phyloP scores from a whole-genome alignment of 2,797 vertebrate genomes.

The Pipistrellus nathusii region DNA sequence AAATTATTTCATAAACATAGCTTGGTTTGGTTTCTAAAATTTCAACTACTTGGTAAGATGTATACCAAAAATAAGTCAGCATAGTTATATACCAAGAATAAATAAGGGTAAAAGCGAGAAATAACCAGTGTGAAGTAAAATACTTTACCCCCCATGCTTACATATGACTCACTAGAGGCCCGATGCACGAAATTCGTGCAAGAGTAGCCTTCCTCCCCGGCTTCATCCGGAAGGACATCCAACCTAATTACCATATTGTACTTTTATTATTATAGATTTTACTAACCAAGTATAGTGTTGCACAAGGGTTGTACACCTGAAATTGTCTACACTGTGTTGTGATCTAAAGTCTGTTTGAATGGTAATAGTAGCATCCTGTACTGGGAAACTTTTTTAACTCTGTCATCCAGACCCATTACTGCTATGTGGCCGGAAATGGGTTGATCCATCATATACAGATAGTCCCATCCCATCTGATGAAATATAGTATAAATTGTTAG shows the following conservation, averaged over 20 bases:
- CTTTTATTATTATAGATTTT: background rate
- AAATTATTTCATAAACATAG: slow-evolving; percentile 51
- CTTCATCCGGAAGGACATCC: too few species aligned
- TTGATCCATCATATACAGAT: background rate
- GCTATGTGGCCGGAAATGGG: background rate
- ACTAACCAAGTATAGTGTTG: background rate
- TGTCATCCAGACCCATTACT: background rate
- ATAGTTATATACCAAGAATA: background rate
- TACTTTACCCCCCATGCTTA: background rate
- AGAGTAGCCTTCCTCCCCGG: too few species aligned
- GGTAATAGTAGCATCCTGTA: background rate
- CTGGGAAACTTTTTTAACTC: background rate
- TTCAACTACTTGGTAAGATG: background rate
- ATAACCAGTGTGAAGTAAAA: background rate
- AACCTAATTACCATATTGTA: too few species aligned
- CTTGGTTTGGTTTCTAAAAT: slow-evolving; percentile 51
- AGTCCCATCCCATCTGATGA: background rate
- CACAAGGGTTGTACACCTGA: background rate
- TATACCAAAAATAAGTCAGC: slow-evolving; percentile 45
- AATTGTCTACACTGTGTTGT: background rate
- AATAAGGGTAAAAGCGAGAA: slow-evolving; percentile 2
- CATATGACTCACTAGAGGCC: background rate
- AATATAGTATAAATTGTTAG: background rate
- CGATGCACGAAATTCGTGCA: too few species aligned
- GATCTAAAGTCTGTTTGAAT: slow-evolving; percentile 5